Evolutionary conservation across 2,113 vertebrate species (phyloP).

Genomic region (Gobius niger): DNA sequence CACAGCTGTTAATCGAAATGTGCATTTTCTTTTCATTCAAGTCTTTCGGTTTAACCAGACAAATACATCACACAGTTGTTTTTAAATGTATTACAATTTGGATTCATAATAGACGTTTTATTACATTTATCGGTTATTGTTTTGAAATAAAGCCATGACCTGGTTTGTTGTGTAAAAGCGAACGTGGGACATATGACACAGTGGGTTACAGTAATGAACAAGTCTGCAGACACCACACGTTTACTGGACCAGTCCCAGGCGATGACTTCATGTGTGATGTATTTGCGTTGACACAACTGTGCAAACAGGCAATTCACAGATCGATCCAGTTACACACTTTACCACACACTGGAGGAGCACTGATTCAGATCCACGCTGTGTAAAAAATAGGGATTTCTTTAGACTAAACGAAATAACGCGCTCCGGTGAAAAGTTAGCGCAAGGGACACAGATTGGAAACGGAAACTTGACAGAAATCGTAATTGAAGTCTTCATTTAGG

Average conservation of each 20-base stretch:
- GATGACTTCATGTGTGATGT: slow-evolving; percentile 9
- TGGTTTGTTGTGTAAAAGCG: not conserved
- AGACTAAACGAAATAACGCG: not conserved
- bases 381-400: not conserved
- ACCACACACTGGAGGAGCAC: slow-evolving; percentile 14
- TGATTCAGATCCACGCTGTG: slow-evolving; percentile 7
- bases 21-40: not conserved
- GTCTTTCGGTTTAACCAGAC: not conserved
- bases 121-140: not conserved
- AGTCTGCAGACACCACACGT: slow-evolving; percentile 5
- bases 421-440: not conserved
- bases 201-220: slow-evolving; percentile 12
- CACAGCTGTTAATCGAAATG: slow-evolving; percentile 1
- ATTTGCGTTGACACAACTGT: slow-evolving; percentile 36
- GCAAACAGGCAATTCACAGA: slow-evolving; percentile 26
- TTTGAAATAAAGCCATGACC: not conserved
- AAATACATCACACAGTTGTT: not conserved
- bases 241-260: slow-evolving; percentile 12
- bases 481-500: not conserved
- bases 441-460: slow-evolving; percentile 1
- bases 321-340: slow-evolving; percentile 28
- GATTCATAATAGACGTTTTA: not conserved
- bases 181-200: slow-evolving; percentile 8
- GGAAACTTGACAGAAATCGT: not conserved
- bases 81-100: not conserved